phyloP scores from a whole-genome alignment of 23 tunicate genomes.

The Botrylloides violaceus region DNA sequence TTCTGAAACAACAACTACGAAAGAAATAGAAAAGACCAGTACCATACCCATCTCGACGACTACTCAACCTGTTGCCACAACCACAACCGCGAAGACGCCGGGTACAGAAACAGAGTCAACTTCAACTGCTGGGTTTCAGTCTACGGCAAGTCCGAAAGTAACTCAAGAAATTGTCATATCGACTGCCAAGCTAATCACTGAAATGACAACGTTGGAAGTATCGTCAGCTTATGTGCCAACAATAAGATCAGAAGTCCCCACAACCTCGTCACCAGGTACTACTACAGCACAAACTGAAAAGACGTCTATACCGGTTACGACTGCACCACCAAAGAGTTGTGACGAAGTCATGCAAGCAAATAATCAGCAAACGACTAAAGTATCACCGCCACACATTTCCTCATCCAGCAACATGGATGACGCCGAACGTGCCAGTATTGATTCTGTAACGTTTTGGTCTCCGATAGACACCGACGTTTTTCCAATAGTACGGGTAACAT shows the following conservation, averaged over 20 bases:
- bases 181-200: background rate
- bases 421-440: background rate
- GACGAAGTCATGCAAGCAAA: slow-evolving; percentile 15
- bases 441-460: slow-evolving; percentile 3
- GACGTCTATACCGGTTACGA: background rate
- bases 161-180: too few species aligned
- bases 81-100: too few species aligned
- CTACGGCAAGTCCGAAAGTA: too few species aligned
- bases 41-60: background rate
- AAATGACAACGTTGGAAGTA: background rate
- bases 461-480: slow-evolving; percentile 1
- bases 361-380: background rate
- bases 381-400: slow-evolving; percentile 1
- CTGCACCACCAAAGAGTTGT: background rate
- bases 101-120: too few species aligned
- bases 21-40: background rate
- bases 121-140: too few species aligned
- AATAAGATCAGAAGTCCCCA: background rate
- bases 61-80: slow-evolving; percentile 13
- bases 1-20: background rate
- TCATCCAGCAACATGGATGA: slow-evolving; percentile 25
- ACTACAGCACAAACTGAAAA: slow-evolving; percentile 7
- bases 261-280: background rate
- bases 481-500: slow-evolving; percentile 45
- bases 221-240: too few species aligned